These are phyloP conservation scores for Aegotheles bennettii DNA, from an alignment of 2,113 vertebrate genomes.

Conservation along the genomic window DNA sequence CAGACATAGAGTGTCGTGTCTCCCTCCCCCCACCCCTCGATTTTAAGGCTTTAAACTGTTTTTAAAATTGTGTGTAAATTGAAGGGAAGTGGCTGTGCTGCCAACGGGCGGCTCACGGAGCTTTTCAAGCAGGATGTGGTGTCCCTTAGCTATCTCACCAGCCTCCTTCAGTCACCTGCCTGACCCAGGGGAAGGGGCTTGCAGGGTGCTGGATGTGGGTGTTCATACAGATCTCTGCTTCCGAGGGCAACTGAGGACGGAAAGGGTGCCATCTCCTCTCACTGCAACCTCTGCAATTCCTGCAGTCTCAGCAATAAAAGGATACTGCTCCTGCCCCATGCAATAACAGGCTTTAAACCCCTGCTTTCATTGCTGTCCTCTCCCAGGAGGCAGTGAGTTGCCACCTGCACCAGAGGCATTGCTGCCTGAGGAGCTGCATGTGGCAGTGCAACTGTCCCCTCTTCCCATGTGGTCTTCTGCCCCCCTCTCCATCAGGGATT, in stretches of 20 bases:
- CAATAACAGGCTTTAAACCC: not conserved
- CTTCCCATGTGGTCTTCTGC: not conserved
- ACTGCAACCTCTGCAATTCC: not conserved
- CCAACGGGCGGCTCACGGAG: not conserved
- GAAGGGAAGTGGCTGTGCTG: conserved; percentile 52
- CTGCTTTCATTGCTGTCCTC: not conserved
- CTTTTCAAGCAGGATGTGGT: conserved; percentile 50
- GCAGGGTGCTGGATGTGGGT: not conserved
- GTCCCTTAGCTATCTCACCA: not conserved
- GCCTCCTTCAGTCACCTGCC: conserved; percentile 19
- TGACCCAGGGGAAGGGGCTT: conserved; percentile 22
- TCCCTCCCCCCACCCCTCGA: not conserved
- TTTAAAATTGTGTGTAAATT: conserved; percentile 45
- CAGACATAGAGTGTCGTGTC: conserved; percentile 67
- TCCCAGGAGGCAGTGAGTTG: not conserved
- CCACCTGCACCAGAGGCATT: not conserved
- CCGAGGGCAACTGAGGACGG: not conserved
- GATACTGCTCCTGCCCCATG: not conserved
- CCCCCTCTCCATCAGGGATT: not conserved
- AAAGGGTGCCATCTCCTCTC: not conserved
- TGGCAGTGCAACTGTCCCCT: not conserved
- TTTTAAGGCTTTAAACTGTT: conserved; percentile 73
- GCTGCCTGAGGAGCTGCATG: not conserved
- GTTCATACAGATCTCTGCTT: not conserved
- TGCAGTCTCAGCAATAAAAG: not conserved